Evolutionary conservation across 2,797 vertebrate species (phyloP).

Genomic region (Myotis vivesi): DNA sequence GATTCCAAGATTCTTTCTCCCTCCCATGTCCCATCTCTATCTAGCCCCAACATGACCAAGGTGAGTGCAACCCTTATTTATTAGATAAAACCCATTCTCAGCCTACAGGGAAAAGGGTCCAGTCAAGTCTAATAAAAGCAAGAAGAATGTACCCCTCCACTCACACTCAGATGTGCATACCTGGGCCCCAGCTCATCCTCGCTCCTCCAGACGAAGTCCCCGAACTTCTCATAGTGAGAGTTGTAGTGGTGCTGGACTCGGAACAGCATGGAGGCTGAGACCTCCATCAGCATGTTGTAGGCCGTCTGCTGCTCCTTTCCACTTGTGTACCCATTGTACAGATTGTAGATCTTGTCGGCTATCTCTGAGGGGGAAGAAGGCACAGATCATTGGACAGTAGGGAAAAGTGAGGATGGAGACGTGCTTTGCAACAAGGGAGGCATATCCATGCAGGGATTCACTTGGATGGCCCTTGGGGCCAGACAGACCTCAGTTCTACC

Average conservation of each 20-base stretch:
- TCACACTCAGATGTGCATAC: slow-evolving; percentile 79
- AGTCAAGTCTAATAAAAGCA: background rate
- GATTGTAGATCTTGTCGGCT: slow-evolving; percentile 97
- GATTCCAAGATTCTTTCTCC: background rate
- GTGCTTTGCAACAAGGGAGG: background rate
- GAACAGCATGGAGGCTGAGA: slow-evolving; percentile 93
- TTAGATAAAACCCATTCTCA: background rate
- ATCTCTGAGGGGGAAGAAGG: slow-evolving; percentile 88
- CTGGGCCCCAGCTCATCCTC: slow-evolving; percentile 98
- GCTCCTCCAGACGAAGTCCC: slow-evolving; percentile 98
- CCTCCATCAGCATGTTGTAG: slow-evolving; percentile 97
- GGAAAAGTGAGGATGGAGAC: background rate
- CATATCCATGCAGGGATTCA: background rate
- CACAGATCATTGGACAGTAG: background rate
- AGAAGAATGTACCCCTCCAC: background rate
- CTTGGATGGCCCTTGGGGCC: background rate
- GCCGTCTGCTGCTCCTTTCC: slow-evolving; percentile 99
- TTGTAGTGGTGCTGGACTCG: slow-evolving; percentile 99
- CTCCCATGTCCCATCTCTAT: background rate
- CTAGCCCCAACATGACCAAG: background rate
- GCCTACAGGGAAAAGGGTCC: background rate
- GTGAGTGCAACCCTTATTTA: background rate
- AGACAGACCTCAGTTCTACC: background rate
- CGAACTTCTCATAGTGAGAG: slow-evolving; percentile 98
- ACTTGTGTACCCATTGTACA: slow-evolving; percentile 98